Base-by-base conservation (phyloP, 2,888 invertebrate genomes). In the Neria commutata region DNA sequence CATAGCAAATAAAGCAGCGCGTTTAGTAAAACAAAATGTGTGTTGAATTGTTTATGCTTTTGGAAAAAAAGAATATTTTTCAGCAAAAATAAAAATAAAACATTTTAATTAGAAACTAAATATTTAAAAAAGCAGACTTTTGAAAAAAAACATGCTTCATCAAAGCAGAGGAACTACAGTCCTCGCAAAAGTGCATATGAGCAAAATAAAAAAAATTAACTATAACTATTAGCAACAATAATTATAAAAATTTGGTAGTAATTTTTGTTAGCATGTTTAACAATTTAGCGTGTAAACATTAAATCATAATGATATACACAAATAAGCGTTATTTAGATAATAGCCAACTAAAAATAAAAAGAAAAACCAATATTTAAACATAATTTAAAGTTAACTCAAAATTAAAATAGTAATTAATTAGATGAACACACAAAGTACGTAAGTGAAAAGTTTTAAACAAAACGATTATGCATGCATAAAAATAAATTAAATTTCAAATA, bases 141-240 rank as follows among this genome's bases (percentile, higher is more conserved):
- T 10, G 26, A 25, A 48, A 10, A 25, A 25, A 14, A 16, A 26
- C 25, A 48, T 16, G 17, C 25, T 3, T 29, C 29, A 34, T 11
- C 47, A 46, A 14, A 58, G 60, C 62, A 60, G 73, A 71, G 72
- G 72, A 73, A 73, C 73, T 59, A 57, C 50, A 72, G 69, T 71
- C 70, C 73, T 72, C 72, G 73, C 73, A 73, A 66, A n/a, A 14
- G 6, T 11, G 29, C 29, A 29, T 5, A 37, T 14, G 37, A 37
- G 37, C 8, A 37, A n/a, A 37, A 56, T 17, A 66, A 57, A 54
- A 33, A 26, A 21, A 55, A 50, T 45, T 25, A 48, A 25, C 45
- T 51, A 29, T 57, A 57, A 60, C 54, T 45, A 58, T 52, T 56
- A 60, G 33, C 54, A 60, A 54, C 60, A 60, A 54, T 60, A 60